phyloP scores from a whole-genome alignment of 2,113 vertebrate species.

The Blennius ocellaris region DNA sequence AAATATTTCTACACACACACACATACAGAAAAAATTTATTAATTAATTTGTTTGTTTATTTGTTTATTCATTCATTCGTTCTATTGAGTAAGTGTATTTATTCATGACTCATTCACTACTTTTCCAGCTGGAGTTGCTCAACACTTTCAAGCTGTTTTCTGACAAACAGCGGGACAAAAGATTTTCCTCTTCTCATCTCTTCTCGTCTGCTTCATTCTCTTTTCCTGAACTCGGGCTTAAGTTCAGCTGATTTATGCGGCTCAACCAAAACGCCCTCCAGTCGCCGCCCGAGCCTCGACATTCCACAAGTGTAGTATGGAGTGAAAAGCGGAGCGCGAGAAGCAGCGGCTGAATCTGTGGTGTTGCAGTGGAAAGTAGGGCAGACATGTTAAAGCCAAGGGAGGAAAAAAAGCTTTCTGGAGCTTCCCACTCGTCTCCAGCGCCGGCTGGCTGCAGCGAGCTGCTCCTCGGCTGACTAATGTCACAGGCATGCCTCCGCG shows the following conservation, averaged over 20 bases:
- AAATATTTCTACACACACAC: too few species aligned
- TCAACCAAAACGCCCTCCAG: conserved; percentile 21
- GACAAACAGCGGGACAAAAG: too few species aligned
- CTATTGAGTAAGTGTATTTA: too few species aligned
- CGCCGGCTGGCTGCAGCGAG: conserved; percentile 31
- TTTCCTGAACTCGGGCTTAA: background rate
- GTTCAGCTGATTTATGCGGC: conserved; percentile 5
- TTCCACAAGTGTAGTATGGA: conserved; percentile 28
- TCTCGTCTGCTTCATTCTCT: too few species aligned
- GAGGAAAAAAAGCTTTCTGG: conserved; percentile 50
- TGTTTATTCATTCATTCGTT: too few species aligned
- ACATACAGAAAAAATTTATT: too few species aligned
- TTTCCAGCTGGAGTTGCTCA: too few species aligned
- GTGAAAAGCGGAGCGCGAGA: conserved; percentile 32
- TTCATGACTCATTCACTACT: too few species aligned
- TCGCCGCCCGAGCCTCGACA: conserved; percentile 4
- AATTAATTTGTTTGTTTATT: too few species aligned
- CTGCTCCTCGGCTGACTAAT: conserved; percentile 61
- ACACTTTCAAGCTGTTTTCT: too few species aligned
- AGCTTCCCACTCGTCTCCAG: conserved; percentile 39
- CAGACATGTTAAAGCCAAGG: conserved; percentile 66
- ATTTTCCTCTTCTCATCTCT: background rate
- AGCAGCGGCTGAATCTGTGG: conserved; percentile 37
- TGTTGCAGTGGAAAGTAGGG: conserved; percentile 72
- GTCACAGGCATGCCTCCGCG: conserved; percentile 62